A percentile compares a stretch with the other conserved stretches of the same genome.
These are phyloP conservation scores for Vulpes ferrilata DNA, from an alignment of 2,113 vertebrate genomes.

Conservation along the genomic window DNA sequence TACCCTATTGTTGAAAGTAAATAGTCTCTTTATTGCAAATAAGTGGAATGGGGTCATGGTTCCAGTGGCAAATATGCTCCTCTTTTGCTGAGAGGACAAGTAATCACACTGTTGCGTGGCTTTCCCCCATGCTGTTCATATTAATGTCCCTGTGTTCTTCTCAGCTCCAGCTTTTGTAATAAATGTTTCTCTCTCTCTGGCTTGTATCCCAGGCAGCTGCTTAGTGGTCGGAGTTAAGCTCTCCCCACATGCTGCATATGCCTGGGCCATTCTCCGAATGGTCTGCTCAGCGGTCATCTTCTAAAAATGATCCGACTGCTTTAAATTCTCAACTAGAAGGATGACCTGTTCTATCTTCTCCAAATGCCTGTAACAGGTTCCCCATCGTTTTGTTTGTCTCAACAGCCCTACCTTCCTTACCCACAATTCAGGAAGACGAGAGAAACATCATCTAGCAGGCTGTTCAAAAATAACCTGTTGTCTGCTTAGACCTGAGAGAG, in stretches of 20 bases:
- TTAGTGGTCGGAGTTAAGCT: neutral
- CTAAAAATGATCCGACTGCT: neutral
- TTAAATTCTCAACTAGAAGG: neutral
- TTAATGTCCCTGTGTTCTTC: neutral
- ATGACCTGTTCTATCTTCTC: neutral
- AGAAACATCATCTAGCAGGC: neutral
- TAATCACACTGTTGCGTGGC: neutral
- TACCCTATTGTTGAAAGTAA: constrained; percentile 79
- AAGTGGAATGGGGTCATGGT: constrained; percentile 75
- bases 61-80: constrained; percentile 34
- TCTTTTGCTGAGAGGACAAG: constrained; percentile 21
- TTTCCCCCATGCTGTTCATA: neutral
- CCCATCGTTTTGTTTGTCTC: neutral
- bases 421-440: neutral
- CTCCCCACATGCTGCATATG: neutral
- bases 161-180: neutral
- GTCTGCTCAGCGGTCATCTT: neutral
- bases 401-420: neutral
- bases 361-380: neutral
- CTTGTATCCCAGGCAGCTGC: constrained; percentile 62
- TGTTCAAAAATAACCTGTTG: constrained; percentile 8
- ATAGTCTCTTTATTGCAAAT: constrained; percentile 83
- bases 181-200: constrained; percentile 52
- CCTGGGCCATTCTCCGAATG: neutral
- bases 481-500: neutral